Conservation (phyloP, 2,113 vertebrate genomes). For the Bungarus multicinctus region DNA sequence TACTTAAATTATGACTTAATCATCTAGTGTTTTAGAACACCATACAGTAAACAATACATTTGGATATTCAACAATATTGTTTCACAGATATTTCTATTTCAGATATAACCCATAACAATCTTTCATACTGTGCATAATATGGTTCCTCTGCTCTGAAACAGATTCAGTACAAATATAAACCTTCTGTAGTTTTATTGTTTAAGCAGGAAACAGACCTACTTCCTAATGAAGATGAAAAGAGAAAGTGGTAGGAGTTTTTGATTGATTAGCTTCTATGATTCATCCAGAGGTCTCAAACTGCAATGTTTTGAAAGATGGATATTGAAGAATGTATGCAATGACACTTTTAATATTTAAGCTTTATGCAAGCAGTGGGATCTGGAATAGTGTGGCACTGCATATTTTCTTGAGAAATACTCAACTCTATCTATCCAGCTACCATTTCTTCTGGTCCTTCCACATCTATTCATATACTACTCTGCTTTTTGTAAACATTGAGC, state of each 20-base stretch:
- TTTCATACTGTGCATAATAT: not conserved
- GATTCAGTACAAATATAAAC: not conserved
- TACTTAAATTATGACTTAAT: not conserved
- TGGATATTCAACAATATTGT: not conserved
- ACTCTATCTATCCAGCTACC: not conserved
- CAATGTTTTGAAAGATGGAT: not conserved
- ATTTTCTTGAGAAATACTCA: not conserved
- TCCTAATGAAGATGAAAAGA: not conserved
- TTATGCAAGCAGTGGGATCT: not conserved
- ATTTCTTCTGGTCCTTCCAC: not conserved
- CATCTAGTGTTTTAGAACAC: not conserved
- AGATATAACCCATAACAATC: not conserved
- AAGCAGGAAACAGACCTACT: not conserved
- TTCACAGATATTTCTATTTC: constrained; percentile 9
- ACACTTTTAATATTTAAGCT: not conserved
- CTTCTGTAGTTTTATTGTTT: not conserved
- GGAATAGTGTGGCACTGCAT: not conserved
- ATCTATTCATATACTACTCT: not conserved
- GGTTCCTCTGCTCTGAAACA: not conserved
- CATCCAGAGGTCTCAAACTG: not conserved
- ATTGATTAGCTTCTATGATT: not conserved
- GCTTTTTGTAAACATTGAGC: not conserved
- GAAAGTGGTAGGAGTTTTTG: not conserved
- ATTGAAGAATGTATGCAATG: not conserved
- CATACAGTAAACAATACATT: not conserved